These are phyloP conservation scores for Boloria euphrosyne DNA, from an alignment of 2,888 invertebrate species.

Conservation along the genomic window DNA sequence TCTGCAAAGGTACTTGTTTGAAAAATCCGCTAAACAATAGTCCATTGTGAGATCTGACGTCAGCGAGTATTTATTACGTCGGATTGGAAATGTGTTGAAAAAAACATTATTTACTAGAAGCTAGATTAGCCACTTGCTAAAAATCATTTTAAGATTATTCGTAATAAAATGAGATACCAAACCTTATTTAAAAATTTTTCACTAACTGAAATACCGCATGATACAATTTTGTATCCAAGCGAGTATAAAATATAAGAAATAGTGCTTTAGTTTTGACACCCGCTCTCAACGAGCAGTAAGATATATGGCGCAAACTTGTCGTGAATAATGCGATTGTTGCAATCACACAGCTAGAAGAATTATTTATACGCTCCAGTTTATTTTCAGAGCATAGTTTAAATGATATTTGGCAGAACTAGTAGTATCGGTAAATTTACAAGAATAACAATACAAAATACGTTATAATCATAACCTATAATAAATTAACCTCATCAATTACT, in stretches of 20 bases:
- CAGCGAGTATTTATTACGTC: constrained; percentile 14
- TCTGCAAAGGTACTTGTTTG: constrained; percentile 2
- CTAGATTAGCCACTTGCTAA: too few species aligned
- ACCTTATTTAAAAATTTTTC: constrained; percentile 11
- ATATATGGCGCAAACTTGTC: constrained; percentile 35
- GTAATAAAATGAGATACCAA: background rate
- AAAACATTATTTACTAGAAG: background rate
- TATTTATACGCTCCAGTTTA: constrained; percentile 23
- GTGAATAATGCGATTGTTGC: constrained; percentile 33
- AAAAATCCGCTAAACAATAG: constrained; percentile 2
- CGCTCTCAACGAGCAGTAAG: constrained; percentile 32
- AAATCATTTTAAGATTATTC: background rate
- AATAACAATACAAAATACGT: background rate
- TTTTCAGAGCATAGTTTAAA: constrained; percentile 8
- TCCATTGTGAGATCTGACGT: constrained; percentile 5
- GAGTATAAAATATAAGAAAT: constrained; percentile 28
- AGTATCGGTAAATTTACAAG: background rate
- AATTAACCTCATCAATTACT: background rate
- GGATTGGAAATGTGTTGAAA: background rate
- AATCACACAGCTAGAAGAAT: constrained; percentile 27
- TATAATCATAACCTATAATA: background rate
- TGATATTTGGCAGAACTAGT: constrained; percentile 1
- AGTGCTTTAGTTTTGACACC: constrained; percentile 36
- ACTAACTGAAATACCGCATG: constrained; percentile 22
- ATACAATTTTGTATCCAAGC: constrained; percentile 23